These are phyloP conservation scores for Amorpha juglandis DNA, from an alignment of 2,888 invertebrate genomes.

Conservation along the genomic window DNA sequence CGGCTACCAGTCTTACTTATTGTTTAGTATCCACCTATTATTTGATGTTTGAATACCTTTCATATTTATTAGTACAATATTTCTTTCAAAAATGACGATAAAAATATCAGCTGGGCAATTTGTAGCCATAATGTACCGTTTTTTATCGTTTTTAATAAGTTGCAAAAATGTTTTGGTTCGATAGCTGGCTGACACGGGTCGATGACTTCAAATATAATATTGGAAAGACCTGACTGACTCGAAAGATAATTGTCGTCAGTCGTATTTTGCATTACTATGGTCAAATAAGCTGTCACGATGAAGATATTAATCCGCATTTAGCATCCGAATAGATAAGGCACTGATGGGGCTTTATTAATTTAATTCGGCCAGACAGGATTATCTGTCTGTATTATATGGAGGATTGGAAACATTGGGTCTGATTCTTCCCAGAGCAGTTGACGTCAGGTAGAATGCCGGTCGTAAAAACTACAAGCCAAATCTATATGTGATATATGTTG, in stretches of 20 bases:
- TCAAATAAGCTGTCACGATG: background rate
- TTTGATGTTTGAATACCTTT: background rate
- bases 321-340: background rate
- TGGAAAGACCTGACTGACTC: background rate
- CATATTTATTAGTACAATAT: background rate
- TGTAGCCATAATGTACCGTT: background rate
- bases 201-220: background rate
- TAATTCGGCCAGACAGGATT: background rate
- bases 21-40: background rate
- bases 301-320: background rate
- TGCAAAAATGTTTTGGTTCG: background rate
- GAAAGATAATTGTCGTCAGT: background rate
- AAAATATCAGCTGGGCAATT: background rate
- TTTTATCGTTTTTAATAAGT: constrained; percentile 6
- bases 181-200: background rate
- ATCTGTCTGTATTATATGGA: too few relatives aligned
- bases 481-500: too few relatives aligned
- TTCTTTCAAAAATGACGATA: background rate
- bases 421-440: too few relatives aligned
- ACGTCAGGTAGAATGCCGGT: too few relatives aligned
- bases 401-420: too few relatives aligned
- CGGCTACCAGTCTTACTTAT: background rate
- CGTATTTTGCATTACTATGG: background rate
- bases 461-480: too few relatives aligned
- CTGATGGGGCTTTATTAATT: background rate